Evolutionary conservation across 1,140 invertebrate genomes (phyloP).

Genomic region (Ptiloglossa arizonensis): DNA sequence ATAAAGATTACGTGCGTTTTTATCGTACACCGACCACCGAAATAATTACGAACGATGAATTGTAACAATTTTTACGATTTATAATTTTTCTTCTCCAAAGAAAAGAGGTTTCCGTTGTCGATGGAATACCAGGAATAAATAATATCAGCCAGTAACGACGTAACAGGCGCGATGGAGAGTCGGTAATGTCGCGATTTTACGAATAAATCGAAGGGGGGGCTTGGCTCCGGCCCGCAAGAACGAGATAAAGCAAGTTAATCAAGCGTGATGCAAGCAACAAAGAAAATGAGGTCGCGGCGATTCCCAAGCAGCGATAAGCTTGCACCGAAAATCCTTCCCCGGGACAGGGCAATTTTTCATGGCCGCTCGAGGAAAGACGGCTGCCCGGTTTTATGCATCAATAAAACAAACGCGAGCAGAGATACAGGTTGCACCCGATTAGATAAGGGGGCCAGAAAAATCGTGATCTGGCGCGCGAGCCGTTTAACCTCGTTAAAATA

Average conservation of each 20-base stretch:
- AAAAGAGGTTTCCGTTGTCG: background rate
- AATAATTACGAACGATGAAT: too few relatives aligned
- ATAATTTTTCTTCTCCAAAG: too few relatives aligned
- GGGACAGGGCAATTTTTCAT: constrained; percentile 37
- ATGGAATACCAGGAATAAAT: too few relatives aligned
- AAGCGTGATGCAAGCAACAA: constrained; percentile 27
- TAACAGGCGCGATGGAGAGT: background rate
- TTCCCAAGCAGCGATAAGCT: constrained; percentile 10
- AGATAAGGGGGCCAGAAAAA: background rate
- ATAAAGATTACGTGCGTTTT: too few relatives aligned
- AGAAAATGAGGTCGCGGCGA: constrained; percentile 22
- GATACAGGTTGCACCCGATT: too few relatives aligned
- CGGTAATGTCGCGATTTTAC: background rate
- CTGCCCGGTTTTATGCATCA: constrained; percentile 14
- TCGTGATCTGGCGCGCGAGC: background rate
- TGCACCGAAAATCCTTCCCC: constrained; percentile 15
- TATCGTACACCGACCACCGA: too few relatives aligned
- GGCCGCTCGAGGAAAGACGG: background rate
- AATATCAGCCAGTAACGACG: too few relatives aligned
- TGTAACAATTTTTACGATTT: too few relatives aligned
- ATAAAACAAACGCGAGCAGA: constrained; percentile 13
- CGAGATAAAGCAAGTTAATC: constrained; percentile 41
- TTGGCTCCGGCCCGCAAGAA: constrained; percentile 10
- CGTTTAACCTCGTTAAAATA: background rate
- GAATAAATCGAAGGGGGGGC: constrained; percentile 27